Percentiles rank a stretch among this genome's conserved stretches.
Evolutionary conservation across 2,797 vertebrate species (phyloP).

Genomic region (Pangasius mekongensis): DNA sequence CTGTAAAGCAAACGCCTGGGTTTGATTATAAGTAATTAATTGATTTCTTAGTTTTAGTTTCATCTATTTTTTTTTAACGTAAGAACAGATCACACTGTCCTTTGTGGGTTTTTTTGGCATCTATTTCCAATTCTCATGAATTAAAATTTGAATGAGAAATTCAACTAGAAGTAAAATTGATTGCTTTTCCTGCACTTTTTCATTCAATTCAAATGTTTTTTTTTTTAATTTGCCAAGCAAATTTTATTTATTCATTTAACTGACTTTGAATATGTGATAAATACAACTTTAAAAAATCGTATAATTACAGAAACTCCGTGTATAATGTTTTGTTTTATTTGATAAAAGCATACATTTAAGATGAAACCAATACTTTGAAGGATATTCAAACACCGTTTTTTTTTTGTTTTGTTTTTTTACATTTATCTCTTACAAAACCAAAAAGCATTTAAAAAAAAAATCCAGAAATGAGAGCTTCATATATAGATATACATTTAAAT

Average conservation of each 20-base stretch:
- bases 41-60: not conserved
- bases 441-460: slow-evolving; percentile 28
- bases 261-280: not conserved
- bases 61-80: too few species aligned
- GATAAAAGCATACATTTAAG: slow-evolving; percentile 78
- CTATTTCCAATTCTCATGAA: not conserved
- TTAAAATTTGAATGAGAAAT: not conserved
- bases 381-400: slow-evolving; percentile 65
- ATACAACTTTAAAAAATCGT: not conserved
- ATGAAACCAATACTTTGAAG: slow-evolving; percentile 75
- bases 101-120: not conserved
- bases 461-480: slow-evolving; percentile 32
- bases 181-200: too few species aligned
- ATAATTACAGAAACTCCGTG: slow-evolving; percentile 24
- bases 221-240: not conserved
- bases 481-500: slow-evolving; percentile 2
- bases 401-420: slow-evolving; percentile 34
- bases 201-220: not conserved
- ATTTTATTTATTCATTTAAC: not conserved
- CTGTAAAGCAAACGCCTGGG: not conserved
- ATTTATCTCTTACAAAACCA: slow-evolving; percentile 69
- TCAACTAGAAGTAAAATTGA: too few species aligned
- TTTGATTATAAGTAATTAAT: not conserved
- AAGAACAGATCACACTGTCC: not conserved
- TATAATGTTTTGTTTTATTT: slow-evolving; percentile 61